Evolutionary conservation across 1,140 invertebrate genomes (phyloP).

Genomic region (Drosophila lacteicornis): DNA sequence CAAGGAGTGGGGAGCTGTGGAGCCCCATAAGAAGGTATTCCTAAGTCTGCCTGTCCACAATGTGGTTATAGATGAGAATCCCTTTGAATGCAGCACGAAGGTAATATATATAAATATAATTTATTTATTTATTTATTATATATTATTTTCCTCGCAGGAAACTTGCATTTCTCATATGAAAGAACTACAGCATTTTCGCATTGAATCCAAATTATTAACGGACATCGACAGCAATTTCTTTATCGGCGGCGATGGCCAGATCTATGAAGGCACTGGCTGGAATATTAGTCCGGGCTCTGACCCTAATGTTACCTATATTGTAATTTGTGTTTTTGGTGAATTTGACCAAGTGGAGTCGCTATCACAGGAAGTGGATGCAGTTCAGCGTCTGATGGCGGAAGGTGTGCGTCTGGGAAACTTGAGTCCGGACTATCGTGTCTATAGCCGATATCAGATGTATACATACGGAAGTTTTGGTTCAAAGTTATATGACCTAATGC

Average conservation of each 20-base stretch:
- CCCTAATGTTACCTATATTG: conserved; percentile 85
- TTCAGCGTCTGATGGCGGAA: conserved; percentile 87
- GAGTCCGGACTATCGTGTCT: conserved; percentile 86
- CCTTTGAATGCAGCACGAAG: conserved; percentile 85
- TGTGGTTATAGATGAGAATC: conserved; percentile 86
- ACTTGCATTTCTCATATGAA: not conserved
- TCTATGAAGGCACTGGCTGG: conserved; percentile 90
- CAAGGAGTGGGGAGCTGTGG: conserved; percentile 88
- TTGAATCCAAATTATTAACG: conserved; percentile 60
- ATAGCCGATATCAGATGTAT: conserved; percentile 85
- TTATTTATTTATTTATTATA: not conserved
- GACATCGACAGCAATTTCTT: conserved; percentile 91
- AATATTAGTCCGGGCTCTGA: conserved; percentile 88
- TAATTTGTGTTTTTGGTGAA: conserved; percentile 89
- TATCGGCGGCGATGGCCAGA: conserved; percentile 89
- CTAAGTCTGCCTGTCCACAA: conserved; percentile 85
- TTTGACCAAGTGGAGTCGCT: conserved; percentile 85
- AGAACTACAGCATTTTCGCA: not conserved
- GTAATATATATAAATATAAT: conserved; percentile 25
- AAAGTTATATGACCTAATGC: conserved; percentile 86
- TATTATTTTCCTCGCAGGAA: not conserved
- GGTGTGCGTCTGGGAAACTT: conserved; percentile 87
- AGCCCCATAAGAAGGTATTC: conserved; percentile 76
- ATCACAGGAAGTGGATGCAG: conserved; percentile 86
- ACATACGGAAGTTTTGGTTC: conserved; percentile 86